phyloP scores from a whole-genome alignment of 2,888 invertebrate genomes.

The Tipula unca region DNA sequence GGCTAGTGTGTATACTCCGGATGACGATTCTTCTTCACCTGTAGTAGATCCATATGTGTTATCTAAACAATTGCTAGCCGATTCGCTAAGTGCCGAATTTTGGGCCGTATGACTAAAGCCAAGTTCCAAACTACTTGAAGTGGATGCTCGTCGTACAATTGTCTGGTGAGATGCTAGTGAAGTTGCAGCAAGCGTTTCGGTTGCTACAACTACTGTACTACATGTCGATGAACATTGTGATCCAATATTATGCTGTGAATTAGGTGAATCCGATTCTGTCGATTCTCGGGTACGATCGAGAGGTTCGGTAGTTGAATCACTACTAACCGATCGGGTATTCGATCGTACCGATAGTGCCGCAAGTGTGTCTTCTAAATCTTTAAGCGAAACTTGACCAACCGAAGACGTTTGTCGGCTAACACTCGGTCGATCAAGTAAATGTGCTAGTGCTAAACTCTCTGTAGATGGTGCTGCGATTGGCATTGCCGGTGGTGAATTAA shows the following conservation, averaged over 20 bases:
- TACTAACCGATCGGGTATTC: constrained; percentile 28
- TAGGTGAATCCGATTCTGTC: constrained; percentile 44
- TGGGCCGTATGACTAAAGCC: constrained; percentile 83
- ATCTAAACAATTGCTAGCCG: constrained; percentile 56
- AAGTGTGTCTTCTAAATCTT: constrained; percentile 42
- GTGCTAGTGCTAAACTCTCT: constrained; percentile 73
- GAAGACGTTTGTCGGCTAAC: constrained; percentile 50
- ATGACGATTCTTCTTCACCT: constrained; percentile 44
- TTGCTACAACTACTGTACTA: constrained; percentile 73
- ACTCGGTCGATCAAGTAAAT: constrained; percentile 54
- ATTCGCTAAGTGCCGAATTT: constrained; percentile 70
- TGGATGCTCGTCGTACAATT: constrained; percentile 55
- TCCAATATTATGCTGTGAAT: constrained; percentile 53
- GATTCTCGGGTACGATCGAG: constrained; percentile 30
- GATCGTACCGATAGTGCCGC: constrained; percentile 39
- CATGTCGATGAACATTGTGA: constrained; percentile 82
- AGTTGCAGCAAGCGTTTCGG: constrained; percentile 37
- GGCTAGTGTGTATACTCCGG: constrained; percentile 50
- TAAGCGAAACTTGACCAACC: constrained; percentile 41
- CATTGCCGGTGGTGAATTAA: constrained; percentile 66
- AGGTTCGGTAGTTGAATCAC: constrained; percentile 29
- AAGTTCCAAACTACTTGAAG: constrained; percentile 72
- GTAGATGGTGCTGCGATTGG: constrained; percentile 68
- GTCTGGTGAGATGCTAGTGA: constrained; percentile 27
- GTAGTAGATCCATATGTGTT: constrained; percentile 45